Evolutionary conservation across 2,888 invertebrate species (phyloP).

Genomic region (Lasioglossum morio): DNA sequence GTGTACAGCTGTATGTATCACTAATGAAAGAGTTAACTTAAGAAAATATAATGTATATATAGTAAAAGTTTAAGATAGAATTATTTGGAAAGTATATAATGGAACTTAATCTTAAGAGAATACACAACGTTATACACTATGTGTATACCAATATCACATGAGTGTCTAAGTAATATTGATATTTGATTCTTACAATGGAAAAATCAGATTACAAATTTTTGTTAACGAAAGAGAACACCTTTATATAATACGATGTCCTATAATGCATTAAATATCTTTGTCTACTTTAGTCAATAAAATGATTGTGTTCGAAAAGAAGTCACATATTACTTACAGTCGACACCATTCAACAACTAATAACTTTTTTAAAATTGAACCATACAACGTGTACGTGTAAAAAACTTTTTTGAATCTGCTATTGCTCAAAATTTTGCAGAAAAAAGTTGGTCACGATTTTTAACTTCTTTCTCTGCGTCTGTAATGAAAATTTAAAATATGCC

Average conservation of each 20-base stretch:
- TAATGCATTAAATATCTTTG: not conserved
- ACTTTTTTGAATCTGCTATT: too few species aligned
- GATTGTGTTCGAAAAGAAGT: slow-evolving; percentile 1
- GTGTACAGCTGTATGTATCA: not conserved
- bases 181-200: not conserved
- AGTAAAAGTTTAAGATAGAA: not conserved
- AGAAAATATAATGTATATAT: slow-evolving; percentile 3
- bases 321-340: not conserved
- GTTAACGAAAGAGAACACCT: not conserved
- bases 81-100: slow-evolving; percentile 1
- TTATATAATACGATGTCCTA: not conserved
- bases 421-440: too few species aligned
- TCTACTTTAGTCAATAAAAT: slow-evolving; percentile 35
- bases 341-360: too few species aligned
- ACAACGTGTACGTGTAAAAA: too few species aligned
- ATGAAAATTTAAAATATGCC: too few species aligned
- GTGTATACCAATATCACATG: not conserved
- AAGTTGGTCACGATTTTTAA: too few species aligned
- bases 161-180: not conserved
- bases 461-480: too few species aligned
- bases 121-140: slow-evolving; percentile 10
- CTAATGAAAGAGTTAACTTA: not conserved
- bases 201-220: not conserved
- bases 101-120: not conserved
- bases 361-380: too few species aligned